Base-by-base conservation (phyloP, 2,797 vertebrate genomes). In the Malacoraja senta region DNA sequence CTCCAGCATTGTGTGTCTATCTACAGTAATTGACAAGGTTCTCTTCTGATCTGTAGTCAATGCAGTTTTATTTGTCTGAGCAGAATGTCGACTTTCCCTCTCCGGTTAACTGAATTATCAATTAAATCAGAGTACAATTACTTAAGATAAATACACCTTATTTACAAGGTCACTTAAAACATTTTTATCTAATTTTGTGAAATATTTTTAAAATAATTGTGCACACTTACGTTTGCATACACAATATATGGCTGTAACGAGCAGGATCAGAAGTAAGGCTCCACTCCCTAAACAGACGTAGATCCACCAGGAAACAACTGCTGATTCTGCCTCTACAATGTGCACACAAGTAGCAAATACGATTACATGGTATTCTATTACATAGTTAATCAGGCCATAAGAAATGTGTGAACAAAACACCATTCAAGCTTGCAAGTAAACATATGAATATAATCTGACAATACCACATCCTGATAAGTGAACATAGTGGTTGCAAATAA, bases 391-490 rank as follows among this genome's bases (percentile, higher is more conserved):
- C 24, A 24, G 29, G 35, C n/a, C 84, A 88, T 32, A 35, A 63
- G 84, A 88, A 88, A 68, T 68, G 63, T 35, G 58, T 13, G 61
- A 68, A 68, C 84, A 88, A 88, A 35, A 68, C 7, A 84, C 26
- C 26, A 84, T 13, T 53, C 44, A 15, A 13, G 17, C 61, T 9
- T 35, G 65, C 32, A 68, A 84, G 29, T 65, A 88, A 68, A 15
- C 65, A 65, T 65, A n/a, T 68, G 84, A 88, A 65, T 88, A 53
- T 68, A 68, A 88, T 68, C 84, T 88, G 84, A 21, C 63, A 68
- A 35, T 88, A 88, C 84, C 84, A 68, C 63, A 88, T 88, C 84
- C 84, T 88, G 84, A 8, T 35, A 17, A 65, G 84, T 65, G 63
- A 86, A 65, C 58, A 63, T 63, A 29, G 12, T 17, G n/a, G 83